These are phyloP conservation scores for Drosophila eugracilis DNA, from an alignment of 1,140 invertebrate genomes.

Conservation along the genomic window DNA sequence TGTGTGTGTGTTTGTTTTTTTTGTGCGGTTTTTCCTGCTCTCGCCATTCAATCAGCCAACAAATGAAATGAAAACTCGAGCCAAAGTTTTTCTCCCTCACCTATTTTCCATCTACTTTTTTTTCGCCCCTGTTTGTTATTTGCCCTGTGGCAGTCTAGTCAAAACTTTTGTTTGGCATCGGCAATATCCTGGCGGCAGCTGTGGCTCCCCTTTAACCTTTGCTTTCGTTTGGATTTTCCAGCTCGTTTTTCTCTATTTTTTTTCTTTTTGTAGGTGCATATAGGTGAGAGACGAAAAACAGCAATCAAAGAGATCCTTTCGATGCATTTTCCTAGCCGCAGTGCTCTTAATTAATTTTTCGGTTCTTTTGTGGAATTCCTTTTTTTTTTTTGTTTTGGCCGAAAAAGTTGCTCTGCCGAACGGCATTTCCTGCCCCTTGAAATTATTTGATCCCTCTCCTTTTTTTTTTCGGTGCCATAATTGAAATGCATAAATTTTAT, in stretches of 20 bases:
- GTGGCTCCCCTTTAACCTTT: conserved; percentile 57
- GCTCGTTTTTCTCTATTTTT: conserved; percentile 34
- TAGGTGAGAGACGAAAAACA: conserved; percentile 1
- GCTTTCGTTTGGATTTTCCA: conserved; percentile 25
- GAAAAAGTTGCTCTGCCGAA: conserved; percentile 48
- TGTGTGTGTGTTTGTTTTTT: conserved; percentile 8
- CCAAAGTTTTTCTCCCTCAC: conserved; percentile 44
- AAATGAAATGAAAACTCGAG: conserved; percentile 73
- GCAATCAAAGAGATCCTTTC: conserved; percentile 45
- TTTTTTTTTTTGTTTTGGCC: conserved; percentile 12
- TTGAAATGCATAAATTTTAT: conserved; percentile 82
- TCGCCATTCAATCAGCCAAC: conserved; percentile 57
- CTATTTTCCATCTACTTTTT: conserved; percentile 2
- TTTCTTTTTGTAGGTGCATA: conserved; percentile 8
- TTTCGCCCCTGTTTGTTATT: conserved; percentile 23
- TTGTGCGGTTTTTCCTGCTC: conserved; percentile 55
- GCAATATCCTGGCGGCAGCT: conserved; percentile 67
- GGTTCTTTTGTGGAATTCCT: conserved; percentile 38
- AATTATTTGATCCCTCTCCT: conserved; percentile 40
- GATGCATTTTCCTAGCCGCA: conserved; percentile 31
- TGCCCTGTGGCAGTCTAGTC: conserved; percentile 65
- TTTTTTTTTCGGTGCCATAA: conserved; percentile 60
- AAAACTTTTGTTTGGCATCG: conserved; percentile 77
- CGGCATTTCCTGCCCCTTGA: conserved; percentile 21
- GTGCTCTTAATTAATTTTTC: conserved; percentile 72